Evolutionary conservation across 2,888 invertebrate genomes (phyloP), one percentile per base, ranked within the genome.

Genomic region (Argynnis bischoffii): DNA sequence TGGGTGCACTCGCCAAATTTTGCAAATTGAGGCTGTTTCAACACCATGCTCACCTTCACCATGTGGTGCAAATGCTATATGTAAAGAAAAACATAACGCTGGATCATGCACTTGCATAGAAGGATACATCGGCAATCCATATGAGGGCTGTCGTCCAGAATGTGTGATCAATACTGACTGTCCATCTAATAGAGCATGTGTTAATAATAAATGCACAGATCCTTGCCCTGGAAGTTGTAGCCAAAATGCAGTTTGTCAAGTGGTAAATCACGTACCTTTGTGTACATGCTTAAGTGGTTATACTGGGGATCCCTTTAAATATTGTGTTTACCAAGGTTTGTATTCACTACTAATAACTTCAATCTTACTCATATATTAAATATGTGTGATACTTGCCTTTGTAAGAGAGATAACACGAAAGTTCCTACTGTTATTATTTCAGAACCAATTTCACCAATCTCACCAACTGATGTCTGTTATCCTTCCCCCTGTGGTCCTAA

Each of bases 221-320:
- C 96, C 97, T 31, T 97, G 97, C 77, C 95, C 96, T 26, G 96
- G 96, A 70, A 95, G 95, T 65, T 97, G 97, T 82, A 96, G 96
- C 5, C 92, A 94, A 72, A 96, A 96, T 81, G 95, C 96, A 15
- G 92, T 94, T 57, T 97, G 97, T 81, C 95, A 95, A 88, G 96
- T 96, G 26, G 94, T 95, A 13, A 95, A 95, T 75, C 95, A 96
- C 84, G 80, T 96, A 73, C 95, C 95, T 56, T 87, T 94, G 53
- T 95, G 96, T 79, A 94, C 94, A 48, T 97, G 97, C 80, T 80
- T 93, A 31, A 86, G 86, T 69, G 95, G 95, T 31, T 96, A 94
- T 79, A 94, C 94, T 15, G 97, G 97, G 55, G 96, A 97, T 93
- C 96, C 96, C 47, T 96, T 96, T 82, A 93, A 93, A 77, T 94